These are phyloP conservation scores for Reticulitermes lucifugus DNA, from an alignment of 2,888 invertebrate species.

Conservation along the genomic window DNA sequence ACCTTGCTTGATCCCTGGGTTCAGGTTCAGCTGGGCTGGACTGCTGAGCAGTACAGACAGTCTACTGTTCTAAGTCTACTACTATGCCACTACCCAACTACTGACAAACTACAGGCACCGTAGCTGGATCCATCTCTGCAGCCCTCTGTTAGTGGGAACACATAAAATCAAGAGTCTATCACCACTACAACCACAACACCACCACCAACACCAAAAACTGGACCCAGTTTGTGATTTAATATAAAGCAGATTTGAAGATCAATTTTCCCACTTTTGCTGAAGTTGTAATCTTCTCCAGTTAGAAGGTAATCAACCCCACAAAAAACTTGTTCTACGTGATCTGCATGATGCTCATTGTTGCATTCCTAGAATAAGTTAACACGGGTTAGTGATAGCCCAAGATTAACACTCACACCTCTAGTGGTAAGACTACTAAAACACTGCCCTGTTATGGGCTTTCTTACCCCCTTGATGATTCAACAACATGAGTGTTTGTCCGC, in stretches of 20 bases:
- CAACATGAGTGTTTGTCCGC: constrained; percentile 89
- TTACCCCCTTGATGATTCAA: constrained; percentile 96
- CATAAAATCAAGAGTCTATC: constrained; percentile 23
- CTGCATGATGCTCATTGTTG: constrained; percentile 22
- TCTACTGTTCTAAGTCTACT: constrained; percentile 35
- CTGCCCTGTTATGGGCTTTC: constrained; percentile 62
- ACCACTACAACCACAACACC: constrained; percentile 21
- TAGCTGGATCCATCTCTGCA: constrained; percentile 37
- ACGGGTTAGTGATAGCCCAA: constrained; percentile 50
- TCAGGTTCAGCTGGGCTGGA: constrained; percentile 35
- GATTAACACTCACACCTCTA: constrained; percentile 48
- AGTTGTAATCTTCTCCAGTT: constrained; percentile 27
- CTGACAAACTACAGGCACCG: constrained; percentile 38
- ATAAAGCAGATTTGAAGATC: constrained; percentile 17
- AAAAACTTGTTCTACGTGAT: constrained; percentile 12
- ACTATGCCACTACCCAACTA: constrained; percentile 47
- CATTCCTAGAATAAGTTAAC: constrained; percentile 52
- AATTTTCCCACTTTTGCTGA: constrained; percentile 36
- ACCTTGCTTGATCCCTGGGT: constrained; percentile 29
- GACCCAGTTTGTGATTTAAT: constrained; percentile 16
- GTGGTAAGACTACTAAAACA: constrained; percentile 43
- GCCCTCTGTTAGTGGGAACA: constrained; percentile 42
- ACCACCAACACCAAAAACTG: constrained; percentile 23
- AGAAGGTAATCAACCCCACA: constrained; percentile 37
- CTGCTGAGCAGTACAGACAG: constrained; percentile 28